Evolutionary conservation across 2,797 vertebrate species (phyloP), one percentile per base, ranked within the genome.

Genomic region (Chrysocyon brachyurus): DNA sequence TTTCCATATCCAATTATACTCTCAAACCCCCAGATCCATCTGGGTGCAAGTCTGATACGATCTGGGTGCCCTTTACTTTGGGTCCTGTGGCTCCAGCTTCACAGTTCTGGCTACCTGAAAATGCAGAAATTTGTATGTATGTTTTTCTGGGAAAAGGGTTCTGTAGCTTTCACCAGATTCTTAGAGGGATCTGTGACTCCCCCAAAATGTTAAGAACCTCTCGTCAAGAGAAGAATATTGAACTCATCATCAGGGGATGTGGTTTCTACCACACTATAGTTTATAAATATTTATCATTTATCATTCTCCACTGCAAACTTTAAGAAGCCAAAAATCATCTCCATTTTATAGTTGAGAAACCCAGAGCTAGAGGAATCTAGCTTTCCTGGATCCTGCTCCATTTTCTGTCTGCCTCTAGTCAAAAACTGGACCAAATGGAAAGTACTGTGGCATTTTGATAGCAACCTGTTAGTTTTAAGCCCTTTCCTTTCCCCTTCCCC

Each of bases 361-460:
- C 19, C 70, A 91, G 40, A 91, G 14, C 90, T 88, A 73, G 36
- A 89, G 40, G 87, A 73, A 93, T 14, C 49, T 21, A 84, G 36
- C 70, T 78, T 84, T 91, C 78, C 19, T 90, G 54, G 72, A 40
- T 87, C 73, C 54, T 16, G 77, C 56, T 83, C n/a, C n/a, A 64
- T 95, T 87, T 94, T 75, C 28, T 94, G 77, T 95, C 12, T 12
- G 2, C 73, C 24, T 92, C 46, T 81, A 56, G 15, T 83, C 22
- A 87, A 95, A 85, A 87, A 24, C 83, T 84, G 26, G 64, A 87
- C n/a, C 81, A 96, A 91, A 54, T 92, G 57, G 22, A 85, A 79
- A 15, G 12, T 66, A 70, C 12, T 70, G 31, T 70, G 46, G 31
- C 36, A 87, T 94, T 94, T 93, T 92, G 52, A 70, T 75, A 79